A percentile compares a stretch with the other conserved stretches of the same genome.
phyloP scores from a whole-genome alignment of 2,888 invertebrate species.

The Ecliptopera silaceata region DNA sequence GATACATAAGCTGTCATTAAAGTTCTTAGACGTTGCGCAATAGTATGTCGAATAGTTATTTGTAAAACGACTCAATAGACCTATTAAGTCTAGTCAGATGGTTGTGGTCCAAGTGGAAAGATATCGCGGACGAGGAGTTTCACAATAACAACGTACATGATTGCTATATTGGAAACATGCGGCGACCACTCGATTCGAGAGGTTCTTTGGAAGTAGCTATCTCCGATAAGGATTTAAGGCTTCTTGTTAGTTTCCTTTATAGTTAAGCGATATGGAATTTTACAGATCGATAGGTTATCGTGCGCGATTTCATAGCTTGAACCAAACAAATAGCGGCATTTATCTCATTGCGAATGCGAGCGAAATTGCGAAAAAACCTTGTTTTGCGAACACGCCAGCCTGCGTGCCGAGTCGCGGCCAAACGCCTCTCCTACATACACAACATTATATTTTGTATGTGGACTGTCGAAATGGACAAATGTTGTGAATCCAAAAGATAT shows the following conservation, averaged over 20 bases:
- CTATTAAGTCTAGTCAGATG: slow-evolving; percentile 39
- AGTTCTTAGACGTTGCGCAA: slow-evolving; percentile 46
- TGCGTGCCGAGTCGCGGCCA: slow-evolving; percentile 26
- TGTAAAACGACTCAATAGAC: slow-evolving; percentile 46
- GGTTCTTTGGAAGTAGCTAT: too few species aligned
- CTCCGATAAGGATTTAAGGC: too few species aligned
- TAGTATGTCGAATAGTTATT: slow-evolving; percentile 45
- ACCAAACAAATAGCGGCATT: slow-evolving; percentile 42
- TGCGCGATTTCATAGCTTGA: slow-evolving; percentile 17
- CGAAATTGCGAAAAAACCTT: slow-evolving; percentile 51
- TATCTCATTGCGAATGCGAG: slow-evolving; percentile 41
- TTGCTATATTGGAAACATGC: too few species aligned
- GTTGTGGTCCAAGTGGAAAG: slow-evolving; percentile 10
- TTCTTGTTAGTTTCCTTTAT: too few species aligned
- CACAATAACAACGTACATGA: neutral
- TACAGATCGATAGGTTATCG: too few species aligned
- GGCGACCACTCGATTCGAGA: too few species aligned
- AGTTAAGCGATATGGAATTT: too few species aligned
- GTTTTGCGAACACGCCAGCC: slow-evolving; percentile 44
- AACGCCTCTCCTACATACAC: neutral
- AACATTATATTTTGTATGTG: neutral
- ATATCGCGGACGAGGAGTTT: neutral
- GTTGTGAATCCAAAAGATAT: too few species aligned
- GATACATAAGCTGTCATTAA: slow-evolving; percentile 45
- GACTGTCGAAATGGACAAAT: neutral